Percentiles rank a stretch among this genome's conserved stretches.
phyloP scores from a whole-genome alignment of 2,113 vertebrate species.

The Emydocephalus ijimae region DNA sequence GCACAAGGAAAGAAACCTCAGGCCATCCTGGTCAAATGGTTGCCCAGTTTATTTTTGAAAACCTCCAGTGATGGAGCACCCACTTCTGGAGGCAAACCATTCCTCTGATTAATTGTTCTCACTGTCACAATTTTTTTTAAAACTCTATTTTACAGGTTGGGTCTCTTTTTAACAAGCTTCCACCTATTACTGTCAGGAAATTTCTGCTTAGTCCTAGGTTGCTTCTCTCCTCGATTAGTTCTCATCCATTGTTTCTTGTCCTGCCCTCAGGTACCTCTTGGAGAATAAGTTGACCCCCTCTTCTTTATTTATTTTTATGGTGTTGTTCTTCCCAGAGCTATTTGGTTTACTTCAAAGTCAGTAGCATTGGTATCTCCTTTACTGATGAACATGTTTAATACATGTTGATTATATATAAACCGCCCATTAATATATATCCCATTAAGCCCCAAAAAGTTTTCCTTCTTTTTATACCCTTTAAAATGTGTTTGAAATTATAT shows the following conservation, averaged over 20 bases:
- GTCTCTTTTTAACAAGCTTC: not conserved
- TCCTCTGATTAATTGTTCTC: not conserved
- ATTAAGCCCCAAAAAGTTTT: slow-evolving; percentile 4
- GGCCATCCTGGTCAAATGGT: not conserved
- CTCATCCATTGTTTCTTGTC: no score
- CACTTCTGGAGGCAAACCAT: not conserved
- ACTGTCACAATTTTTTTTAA: not conserved
- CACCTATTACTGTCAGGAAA: not conserved
- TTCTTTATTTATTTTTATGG: not conserved
- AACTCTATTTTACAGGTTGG: not conserved
- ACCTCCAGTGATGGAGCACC: not conserved
- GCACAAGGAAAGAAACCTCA: not conserved
- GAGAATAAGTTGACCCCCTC: no score
- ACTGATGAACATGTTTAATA: not conserved
- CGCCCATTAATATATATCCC: no score
- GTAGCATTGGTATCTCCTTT: not conserved
- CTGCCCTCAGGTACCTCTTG: no score
- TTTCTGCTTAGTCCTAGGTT: no score
- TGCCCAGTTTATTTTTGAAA: not conserved
- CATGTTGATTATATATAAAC: not conserved
- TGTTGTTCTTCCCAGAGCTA: not conserved
- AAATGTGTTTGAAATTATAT: slow-evolving; percentile 19
- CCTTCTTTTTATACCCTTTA: slow-evolving; percentile 3
- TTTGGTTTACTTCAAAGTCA: slow-evolving; percentile 3
- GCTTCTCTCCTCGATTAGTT: no score